Evolutionary conservation across 2,797 vertebrate genomes (phyloP), one percentile per base, ranked within the genome.

Genomic region (Sciaenops ocellatus): DNA sequence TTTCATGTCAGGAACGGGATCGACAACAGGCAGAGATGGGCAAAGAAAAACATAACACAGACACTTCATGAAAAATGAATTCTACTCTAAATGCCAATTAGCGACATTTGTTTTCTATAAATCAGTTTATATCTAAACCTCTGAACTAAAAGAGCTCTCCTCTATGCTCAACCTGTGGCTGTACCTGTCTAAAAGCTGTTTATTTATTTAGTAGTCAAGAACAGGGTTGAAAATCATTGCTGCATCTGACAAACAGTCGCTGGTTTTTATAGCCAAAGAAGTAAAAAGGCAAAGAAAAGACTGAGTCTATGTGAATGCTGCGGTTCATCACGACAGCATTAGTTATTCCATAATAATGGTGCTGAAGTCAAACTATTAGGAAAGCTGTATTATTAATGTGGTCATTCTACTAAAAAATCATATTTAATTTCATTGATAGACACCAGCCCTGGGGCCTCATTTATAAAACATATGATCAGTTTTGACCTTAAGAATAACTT

Each of bases 191-290:
- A 38, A n/a, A 24, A 54, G 30, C 44, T n/a, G 18, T 3, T n/a
- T 17, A 44, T 77, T 82, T 18, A 61, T 78, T 68, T 24, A 55
- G 26, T 2, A 26, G 56, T 57, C 30, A 55, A 69, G 34, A 63
- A 34, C 51, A 57, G 26, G 28, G 30, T 2, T 6, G 3, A 65
- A 20, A 72, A 65, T 38, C 6, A 18, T 60, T 30, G 77, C 17
- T 54, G 13, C 50, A 17, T 50, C 48, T 59, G 72, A 54, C 41
- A 55, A 63, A 48, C 11, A 13, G 24, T 9, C 8, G 34, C 34
- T 38, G 34, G 34, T 38, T 38, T 38, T 38, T 38, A 38, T 38
- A 38, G 34, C 34, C 34, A 28, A 48, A n/a, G 13, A 46, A 24
- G n/a, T 17, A 26, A 3, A 51, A 38, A 30, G 1, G 38, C 12